These are phyloP conservation scores for Spodoptera litura DNA, from an alignment of 1,140 invertebrate species.

Conservation along the genomic window DNA sequence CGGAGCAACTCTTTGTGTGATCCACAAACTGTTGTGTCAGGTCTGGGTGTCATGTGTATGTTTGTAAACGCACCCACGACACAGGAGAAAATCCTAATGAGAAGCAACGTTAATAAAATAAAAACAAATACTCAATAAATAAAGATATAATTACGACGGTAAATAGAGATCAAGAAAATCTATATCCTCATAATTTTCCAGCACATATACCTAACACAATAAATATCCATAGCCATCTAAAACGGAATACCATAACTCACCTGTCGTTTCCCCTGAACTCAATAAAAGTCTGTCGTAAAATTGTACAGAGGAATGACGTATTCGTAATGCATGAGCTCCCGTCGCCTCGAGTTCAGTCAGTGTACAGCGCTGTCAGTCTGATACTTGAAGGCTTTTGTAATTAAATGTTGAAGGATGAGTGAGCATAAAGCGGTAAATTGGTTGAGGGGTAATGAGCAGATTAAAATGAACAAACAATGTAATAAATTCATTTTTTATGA, in stretches of 20 bases:
- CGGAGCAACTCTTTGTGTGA: too few species aligned
- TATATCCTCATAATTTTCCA: background rate
- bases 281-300: conserved; percentile 47
- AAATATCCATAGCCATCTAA: conserved; percentile 2
- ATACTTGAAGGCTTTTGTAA: conserved; percentile 39
- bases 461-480: conserved; percentile 31
- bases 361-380: conserved; percentile 30
- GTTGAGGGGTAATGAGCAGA: conserved; percentile 18
- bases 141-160: too few species aligned
- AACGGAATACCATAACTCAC: conserved; percentile 35
- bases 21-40: too few species aligned
- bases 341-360: conserved; percentile 16
- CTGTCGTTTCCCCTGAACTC: conserved; percentile 32
- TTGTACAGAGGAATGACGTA: conserved; percentile 38
- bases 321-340: conserved; percentile 39
- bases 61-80: too few species aligned
- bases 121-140: too few species aligned
- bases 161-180: background rate
- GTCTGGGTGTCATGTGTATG: too few species aligned
- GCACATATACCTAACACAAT: background rate
- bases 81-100: too few species aligned
- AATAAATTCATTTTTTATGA: conserved; percentile 27
- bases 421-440: conserved; percentile 28
- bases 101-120: too few species aligned
- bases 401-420: conserved; percentile 43